Base-by-base conservation (phyloP, 2,797 vertebrate genomes). In the Chelon labrosus region DNA sequence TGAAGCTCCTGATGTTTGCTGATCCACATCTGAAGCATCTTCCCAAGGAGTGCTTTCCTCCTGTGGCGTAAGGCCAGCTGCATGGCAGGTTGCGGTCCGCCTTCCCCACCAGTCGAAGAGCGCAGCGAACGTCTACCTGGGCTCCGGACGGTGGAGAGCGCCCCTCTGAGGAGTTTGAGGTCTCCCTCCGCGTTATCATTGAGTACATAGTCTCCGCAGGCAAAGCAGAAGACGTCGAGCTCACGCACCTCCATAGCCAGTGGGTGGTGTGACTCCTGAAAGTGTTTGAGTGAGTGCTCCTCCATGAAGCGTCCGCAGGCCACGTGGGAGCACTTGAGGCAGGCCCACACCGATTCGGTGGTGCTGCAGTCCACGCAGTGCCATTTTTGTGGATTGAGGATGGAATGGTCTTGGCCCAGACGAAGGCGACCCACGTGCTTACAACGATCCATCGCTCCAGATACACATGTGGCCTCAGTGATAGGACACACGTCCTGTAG, bases 371-470 rank as follows among this genome's bases (percentile, higher is more conserved):
- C 96, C 85, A 96, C 85, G 52, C 98, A 99, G 72, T 89, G 94
- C 98, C 98, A 99, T 95, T 99, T 99, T 86, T 99, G 98, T 0
- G 98, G 97, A 91, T 99, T 99, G 90, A 99, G 94, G 91, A 98
- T 97, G 61, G 98, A 99, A 93, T 99, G 98, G 93, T 99, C 96
- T 75, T 99, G 96, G 91, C 97, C 96, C 81, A 99, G 94, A 83
- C 97, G 97, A 75, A 99, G 95, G 85, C 98, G 97, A 77, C 96
- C 97, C 85, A 97, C 98, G 90, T 99, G 98, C 94, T 98, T 99
- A 95, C 98, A 99, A 93, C 97, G 95, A 96, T 99, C 98, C 98
- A 99, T 99, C 92, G 93, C 96, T 97, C 88, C 95, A 83, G 83
- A 92, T 94, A 79, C 93, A 92, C 92, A 90, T 96, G 92, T 92